Evolutionary conservation across 2,113 vertebrate genomes (phyloP).

Genomic region (Corydoras maculifer): DNA sequence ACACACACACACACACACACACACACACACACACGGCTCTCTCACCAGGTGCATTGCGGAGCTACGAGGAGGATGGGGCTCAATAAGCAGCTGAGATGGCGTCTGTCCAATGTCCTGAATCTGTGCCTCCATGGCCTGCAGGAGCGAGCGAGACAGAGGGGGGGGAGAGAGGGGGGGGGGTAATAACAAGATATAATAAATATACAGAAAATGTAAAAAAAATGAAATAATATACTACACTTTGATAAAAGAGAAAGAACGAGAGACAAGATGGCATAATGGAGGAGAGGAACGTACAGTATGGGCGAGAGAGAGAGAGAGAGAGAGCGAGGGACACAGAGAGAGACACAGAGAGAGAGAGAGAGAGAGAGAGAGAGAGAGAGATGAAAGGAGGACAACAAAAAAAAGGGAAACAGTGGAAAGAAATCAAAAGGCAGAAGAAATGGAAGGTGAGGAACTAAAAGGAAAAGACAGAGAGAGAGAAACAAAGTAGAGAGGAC

Average conservation of each 20-base stretch:
- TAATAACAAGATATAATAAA: no score
- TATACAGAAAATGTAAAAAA: no score
- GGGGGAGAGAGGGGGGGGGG: slow-evolving; percentile 11
- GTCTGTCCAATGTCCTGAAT: slow-evolving; percentile 98
- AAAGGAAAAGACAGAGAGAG: slow-evolving; percentile 55
- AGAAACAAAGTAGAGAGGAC: no score
- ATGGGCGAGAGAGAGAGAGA: no score
- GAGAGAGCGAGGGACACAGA: no score
- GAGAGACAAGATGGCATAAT: no score
- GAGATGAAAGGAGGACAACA: slow-evolving; percentile 31
- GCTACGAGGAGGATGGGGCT: slow-evolving; percentile 98
- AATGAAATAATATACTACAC: no score
- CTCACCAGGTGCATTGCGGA: slow-evolving; percentile 99
- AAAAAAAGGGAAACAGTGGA: slow-evolving; percentile 23
- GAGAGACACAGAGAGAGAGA: background rate
- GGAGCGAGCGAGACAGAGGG: slow-evolving; percentile 52
- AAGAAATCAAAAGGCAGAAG: background rate
- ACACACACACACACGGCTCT: slow-evolving; percentile 50
- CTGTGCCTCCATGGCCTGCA: slow-evolving; percentile 94
- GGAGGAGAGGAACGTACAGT: no score
- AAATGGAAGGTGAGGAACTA: slow-evolving; percentile 42
- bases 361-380: slow-evolving; percentile 36
- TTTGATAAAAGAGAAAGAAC: no score
- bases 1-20: slow-evolving; percentile 19
- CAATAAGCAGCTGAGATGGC: slow-evolving; percentile 99